Percentiles rank a stretch among this genome's conserved stretches.
Evolutionary conservation across 1,140 invertebrate species (phyloP).

Genomic region (Batillaria attramentaria): DNA sequence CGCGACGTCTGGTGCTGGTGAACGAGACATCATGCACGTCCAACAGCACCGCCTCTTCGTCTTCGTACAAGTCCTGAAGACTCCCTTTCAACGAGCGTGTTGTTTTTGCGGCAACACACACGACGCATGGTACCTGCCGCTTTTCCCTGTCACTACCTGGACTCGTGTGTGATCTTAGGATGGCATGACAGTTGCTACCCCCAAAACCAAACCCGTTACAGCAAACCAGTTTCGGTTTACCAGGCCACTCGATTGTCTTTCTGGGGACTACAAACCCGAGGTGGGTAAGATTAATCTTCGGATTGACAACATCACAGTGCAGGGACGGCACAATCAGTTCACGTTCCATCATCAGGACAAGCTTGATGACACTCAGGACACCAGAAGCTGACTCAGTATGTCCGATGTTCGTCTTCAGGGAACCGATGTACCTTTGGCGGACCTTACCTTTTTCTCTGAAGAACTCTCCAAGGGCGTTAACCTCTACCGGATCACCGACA

Average conservation of each 20-base stretch:
- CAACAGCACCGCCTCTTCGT: too few relatives aligned
- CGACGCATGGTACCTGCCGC: too few relatives aligned
- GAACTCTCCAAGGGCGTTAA: slow-evolving; percentile 65
- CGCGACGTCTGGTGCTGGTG: slow-evolving; percentile 42
- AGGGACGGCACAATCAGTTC: slow-evolving; percentile 90
- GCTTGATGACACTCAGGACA: slow-evolving; percentile 89
- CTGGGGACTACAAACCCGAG: slow-evolving; percentile 74
- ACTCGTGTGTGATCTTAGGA: neutral
- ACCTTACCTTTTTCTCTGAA: slow-evolving; percentile 81
- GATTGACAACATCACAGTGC: slow-evolving; percentile 87
- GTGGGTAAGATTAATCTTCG: slow-evolving; percentile 79
- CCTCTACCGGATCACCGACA: slow-evolving; percentile 94
- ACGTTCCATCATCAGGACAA: slow-evolving; percentile 89
- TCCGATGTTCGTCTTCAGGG: slow-evolving; percentile 97
- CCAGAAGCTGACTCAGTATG: slow-evolving; percentile 95
- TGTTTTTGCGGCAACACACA: too few relatives aligned
- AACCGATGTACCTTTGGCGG: slow-evolving; percentile 84
- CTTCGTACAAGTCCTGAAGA: too few relatives aligned
- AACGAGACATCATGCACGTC: slow-evolving; percentile 41
- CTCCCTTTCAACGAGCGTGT: too few relatives aligned
- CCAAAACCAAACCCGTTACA: slow-evolving; percentile 97
- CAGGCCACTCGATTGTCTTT: slow-evolving; percentile 84
- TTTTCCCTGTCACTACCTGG: neutral
- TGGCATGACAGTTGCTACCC: slow-evolving; percentile 92
- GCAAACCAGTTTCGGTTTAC: slow-evolving; percentile 84